Percentiles rank a stretch among this genome's conserved stretches.
Conservation (phyloP, 2,888 invertebrate genomes). For the Euzetes globulus region DNA sequence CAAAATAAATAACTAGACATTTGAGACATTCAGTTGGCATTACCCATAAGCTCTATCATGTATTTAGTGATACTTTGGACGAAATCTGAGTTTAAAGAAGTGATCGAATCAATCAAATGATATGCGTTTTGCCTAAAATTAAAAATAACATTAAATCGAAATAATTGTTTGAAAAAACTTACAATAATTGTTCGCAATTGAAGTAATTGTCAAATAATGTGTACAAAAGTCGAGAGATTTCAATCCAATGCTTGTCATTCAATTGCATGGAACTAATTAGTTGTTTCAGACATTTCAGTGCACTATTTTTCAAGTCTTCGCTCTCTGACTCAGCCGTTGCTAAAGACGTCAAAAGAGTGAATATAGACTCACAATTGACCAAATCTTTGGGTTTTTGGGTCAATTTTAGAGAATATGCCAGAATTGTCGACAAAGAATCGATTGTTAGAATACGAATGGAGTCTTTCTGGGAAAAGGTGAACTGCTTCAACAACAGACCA, state of each 20-base stretch:
- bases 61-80: background rate
- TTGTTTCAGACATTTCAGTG: background rate
- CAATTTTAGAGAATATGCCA: background rate
- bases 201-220: background rate
- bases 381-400: background rate
- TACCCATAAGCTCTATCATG: background rate
- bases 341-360: background rate
- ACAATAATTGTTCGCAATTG: background rate
- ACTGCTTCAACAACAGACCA: slow-evolving; percentile 25
- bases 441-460: background rate
- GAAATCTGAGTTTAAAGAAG: background rate
- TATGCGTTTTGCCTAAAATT: background rate
- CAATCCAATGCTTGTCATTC: background rate
- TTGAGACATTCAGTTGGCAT: background rate
- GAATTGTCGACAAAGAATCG: background rate
- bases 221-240: background rate
- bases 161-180: background rate
- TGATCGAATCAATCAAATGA: background rate
- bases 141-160: background rate
- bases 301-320: background rate
- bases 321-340: background rate
- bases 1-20: background rate
- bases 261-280: background rate
- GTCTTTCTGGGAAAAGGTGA: slow-evolving; percentile 10
- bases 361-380: background rate